Evolutionary conservation across 2,888 invertebrate genomes (phyloP).

Genomic region (Brachypalpus laphriformis): DNA sequence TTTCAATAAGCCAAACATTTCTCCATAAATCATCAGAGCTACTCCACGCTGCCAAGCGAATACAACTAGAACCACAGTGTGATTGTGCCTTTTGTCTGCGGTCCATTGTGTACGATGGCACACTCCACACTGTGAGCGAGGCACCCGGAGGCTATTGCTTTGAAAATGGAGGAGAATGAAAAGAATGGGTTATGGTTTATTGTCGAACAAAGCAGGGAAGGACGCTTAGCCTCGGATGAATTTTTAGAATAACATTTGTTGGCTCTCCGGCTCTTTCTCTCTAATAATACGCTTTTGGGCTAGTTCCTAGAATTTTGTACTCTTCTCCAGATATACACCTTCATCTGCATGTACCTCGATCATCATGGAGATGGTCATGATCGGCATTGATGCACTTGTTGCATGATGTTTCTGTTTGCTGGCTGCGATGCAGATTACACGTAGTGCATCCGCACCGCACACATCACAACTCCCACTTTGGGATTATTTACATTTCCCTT

Average conservation of each 20-base stretch:
- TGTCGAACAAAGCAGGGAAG: conserved; percentile 50
- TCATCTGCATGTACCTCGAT: conserved; percentile 21
- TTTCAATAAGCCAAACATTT: conserved; percentile 53
- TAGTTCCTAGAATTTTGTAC: conserved; percentile 64
- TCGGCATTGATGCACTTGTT: conserved; percentile 69
- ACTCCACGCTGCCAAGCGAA: neutral
- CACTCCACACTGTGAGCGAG: conserved; percentile 53
- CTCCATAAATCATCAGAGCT: conserved; percentile 62
- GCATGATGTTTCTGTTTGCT: conserved; percentile 66
- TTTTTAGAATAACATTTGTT: conserved; percentile 58
- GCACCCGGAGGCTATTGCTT: conserved; percentile 47
- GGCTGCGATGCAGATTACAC: conserved; percentile 65
- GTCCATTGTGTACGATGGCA: conserved; percentile 59
- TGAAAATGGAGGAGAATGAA: conserved; percentile 15
- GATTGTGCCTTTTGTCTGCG: conserved; percentile 59
- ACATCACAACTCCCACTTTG: conserved; percentile 71
- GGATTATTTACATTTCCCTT: conserved; percentile 73
- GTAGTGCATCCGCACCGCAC: conserved; percentile 61
- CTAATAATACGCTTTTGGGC: conserved; percentile 64
- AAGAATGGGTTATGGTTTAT: conserved; percentile 65
- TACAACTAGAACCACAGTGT: conserved; percentile 6
- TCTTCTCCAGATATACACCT: conserved; percentile 16
- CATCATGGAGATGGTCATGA: conserved; percentile 50
- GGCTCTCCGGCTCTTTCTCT: conserved; percentile 24
- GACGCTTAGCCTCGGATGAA: too few relatives aligned